These are phyloP conservation scores for Phaethornis superciliosus DNA, from an alignment of 2,113 vertebrate genomes.

Conservation along the genomic window DNA sequence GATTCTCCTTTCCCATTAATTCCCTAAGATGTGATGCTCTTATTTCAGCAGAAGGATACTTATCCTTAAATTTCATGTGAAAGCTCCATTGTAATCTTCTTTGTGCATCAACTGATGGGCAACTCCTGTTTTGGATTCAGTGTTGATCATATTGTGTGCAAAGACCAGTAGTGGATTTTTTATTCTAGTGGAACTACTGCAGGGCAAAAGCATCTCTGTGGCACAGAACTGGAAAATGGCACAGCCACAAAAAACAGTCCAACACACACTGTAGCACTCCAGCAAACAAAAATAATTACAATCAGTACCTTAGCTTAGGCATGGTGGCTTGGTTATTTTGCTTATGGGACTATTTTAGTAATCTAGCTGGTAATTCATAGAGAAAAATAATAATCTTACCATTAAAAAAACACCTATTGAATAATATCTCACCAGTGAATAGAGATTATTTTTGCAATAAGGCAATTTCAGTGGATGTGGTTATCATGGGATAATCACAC, in stretches of 20 bases:
- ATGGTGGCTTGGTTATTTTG: conserved; percentile 19
- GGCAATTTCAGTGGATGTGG: conserved; percentile 81
- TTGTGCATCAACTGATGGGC: not conserved
- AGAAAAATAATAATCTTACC: conserved; percentile 71
- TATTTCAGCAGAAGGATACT: not conserved
- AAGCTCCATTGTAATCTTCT: not conserved
- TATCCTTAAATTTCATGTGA: not conserved
- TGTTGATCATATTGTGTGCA: not conserved
- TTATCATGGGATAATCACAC: conserved; percentile 86
- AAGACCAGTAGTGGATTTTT: not conserved
- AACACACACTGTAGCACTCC: not conserved
- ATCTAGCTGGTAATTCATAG: conserved; percentile 77
- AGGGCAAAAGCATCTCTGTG: not conserved
- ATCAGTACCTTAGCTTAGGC: conserved; percentile 34
- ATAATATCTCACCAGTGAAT: conserved; percentile 81
- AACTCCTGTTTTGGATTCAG: not conserved
- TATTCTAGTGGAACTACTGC: not conserved
- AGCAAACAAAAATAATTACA: conserved; percentile 64
- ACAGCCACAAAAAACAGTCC: not conserved
- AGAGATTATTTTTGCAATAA: conserved; percentile 87
- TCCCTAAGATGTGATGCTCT: not conserved
- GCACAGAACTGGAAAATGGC: not conserved
- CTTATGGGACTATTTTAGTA: conserved; percentile 71
- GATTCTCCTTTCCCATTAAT: not conserved
- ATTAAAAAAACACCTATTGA: conserved; percentile 76